Evolutionary conservation across 2,888 invertebrate genomes (phyloP), one percentile per base, ranked within the genome.

Genomic region (Choristoneura rosaceana): DNA sequence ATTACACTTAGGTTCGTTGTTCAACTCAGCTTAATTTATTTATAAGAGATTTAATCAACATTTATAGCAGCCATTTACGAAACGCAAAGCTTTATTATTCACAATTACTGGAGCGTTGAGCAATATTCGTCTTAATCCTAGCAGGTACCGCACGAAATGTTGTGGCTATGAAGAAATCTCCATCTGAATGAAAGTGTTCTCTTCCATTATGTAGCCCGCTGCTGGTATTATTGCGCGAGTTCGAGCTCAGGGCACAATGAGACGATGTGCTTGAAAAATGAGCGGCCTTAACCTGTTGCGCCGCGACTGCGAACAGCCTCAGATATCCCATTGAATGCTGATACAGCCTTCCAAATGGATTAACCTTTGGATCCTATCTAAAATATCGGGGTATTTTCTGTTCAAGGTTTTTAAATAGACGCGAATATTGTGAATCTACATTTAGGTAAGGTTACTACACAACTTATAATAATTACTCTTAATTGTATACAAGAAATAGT

Each of bases 251-350:
- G 45, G 68, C 50, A 73, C 73, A 73, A 73, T 64, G 64, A 67
- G 45, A 71, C 50, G 76, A 70, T 74, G 71, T 75, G 74, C 74
- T 79, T 81, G 82, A 84, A 82, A 84, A 85, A 83, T 82, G 81
- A 82, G 75, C 79, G 79, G 70, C 68, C 80, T 79, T 83, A 81
- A 87, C 87, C 82, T 87, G 87, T 87, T 87, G 86, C 85, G 85
- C 84, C 63, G 66, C 74, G 76, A 75, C 70, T 62, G 47, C 66
- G 66, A 70, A 71, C 69, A 59, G 64, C 70, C 60, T 65, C 61
- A 33, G 50, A 41, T 63, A 69, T 62, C 62, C 61, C n/a, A 69
- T 69, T 73, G 65, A 65, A 73, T 33, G 58, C 61, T 50, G 55
- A 55, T 55, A 55, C 64, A 65, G 17, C 69, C 55, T 61, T 60